Percentiles rank a stretch among this genome's conserved stretches.
Evolutionary conservation across 2,888 invertebrate genomes (phyloP).

Genomic region (Pandemis corylana): DNA sequence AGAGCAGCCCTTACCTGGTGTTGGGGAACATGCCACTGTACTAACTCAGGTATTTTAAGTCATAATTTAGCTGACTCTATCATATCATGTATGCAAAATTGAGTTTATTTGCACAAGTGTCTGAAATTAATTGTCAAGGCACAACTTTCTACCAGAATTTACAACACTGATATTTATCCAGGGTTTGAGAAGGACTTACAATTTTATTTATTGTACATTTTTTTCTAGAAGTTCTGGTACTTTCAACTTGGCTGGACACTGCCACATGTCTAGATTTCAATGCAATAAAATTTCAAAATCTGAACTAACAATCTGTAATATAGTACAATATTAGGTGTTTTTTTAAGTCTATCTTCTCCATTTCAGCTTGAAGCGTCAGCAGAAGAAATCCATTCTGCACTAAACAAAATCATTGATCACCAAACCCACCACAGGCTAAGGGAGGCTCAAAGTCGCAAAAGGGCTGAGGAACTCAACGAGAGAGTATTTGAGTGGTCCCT

Average conservation of each 20-base stretch:
- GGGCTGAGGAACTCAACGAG: constrained; percentile 98
- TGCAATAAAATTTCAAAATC: no score
- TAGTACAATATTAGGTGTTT: neutral
- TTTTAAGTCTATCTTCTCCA: constrained; percentile 11
- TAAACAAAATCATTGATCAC: constrained; percentile 95
- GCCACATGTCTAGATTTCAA: no score
- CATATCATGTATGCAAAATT: neutral
- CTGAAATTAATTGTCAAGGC: neutral
- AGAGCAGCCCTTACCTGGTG: constrained; percentile 92
- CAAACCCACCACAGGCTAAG: constrained; percentile 98
- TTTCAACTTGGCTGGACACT: no score
- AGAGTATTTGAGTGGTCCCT: constrained; percentile 97
- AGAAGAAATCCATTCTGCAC: constrained; percentile 94
- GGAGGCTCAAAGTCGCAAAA: constrained; percentile 97
- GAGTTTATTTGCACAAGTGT: constrained; percentile 17
- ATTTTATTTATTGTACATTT: no score
- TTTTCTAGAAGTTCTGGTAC: no score
- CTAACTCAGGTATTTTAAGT: constrained; percentile 92
- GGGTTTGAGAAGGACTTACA: no score
- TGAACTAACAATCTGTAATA: no score
- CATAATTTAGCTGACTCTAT: neutral
- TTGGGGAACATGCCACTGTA: constrained; percentile 95
- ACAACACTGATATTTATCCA: neutral
- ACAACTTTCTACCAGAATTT: neutral
- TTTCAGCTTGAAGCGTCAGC: constrained; percentile 96